phyloP scores from a whole-genome alignment of 1,140 invertebrate species.

The Amphibalanus amphitrite region DNA sequence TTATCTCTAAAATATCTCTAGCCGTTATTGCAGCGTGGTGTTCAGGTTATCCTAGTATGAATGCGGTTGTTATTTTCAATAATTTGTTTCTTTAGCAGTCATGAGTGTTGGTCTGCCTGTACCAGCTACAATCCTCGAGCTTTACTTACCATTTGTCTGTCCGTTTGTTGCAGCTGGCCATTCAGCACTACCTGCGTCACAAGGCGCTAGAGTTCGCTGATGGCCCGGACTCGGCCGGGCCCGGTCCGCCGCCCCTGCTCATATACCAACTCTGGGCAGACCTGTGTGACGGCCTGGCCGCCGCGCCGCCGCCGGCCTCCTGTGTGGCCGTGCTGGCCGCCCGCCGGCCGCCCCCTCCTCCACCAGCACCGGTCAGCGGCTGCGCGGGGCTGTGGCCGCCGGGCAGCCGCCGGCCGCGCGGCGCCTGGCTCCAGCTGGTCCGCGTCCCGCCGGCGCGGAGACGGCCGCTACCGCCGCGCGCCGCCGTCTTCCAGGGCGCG shows the following conservation, averaged over 20 bases:
- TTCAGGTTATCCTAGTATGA: too few species aligned
- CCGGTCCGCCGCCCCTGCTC: neutral
- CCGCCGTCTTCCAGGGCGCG: neutral
- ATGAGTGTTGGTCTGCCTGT: too few species aligned
- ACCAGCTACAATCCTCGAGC: too few species aligned
- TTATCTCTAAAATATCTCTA: too few species aligned
- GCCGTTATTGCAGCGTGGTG: too few species aligned
- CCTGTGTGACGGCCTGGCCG: neutral
- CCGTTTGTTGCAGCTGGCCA: neutral
- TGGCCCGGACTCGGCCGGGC: neutral
- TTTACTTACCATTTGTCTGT: too few species aligned
- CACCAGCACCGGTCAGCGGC: too few species aligned
- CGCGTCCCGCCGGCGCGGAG: neutral
- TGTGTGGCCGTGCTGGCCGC: neutral
- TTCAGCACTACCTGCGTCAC: neutral
- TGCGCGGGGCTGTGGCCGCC: neutral
- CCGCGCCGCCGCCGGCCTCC: too few species aligned
- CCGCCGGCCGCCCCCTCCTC: too few species aligned
- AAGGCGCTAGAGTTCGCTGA: neutral
- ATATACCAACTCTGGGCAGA: neutral
- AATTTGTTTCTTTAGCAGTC: too few species aligned
- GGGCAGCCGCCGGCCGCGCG: neutral
- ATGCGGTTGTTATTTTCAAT: too few species aligned
- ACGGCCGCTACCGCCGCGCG: too few species aligned
- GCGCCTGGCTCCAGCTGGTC: neutral